Base-by-base conservation (phyloP, 2,888 invertebrate genomes). In the Octodonta nipae region DNA sequence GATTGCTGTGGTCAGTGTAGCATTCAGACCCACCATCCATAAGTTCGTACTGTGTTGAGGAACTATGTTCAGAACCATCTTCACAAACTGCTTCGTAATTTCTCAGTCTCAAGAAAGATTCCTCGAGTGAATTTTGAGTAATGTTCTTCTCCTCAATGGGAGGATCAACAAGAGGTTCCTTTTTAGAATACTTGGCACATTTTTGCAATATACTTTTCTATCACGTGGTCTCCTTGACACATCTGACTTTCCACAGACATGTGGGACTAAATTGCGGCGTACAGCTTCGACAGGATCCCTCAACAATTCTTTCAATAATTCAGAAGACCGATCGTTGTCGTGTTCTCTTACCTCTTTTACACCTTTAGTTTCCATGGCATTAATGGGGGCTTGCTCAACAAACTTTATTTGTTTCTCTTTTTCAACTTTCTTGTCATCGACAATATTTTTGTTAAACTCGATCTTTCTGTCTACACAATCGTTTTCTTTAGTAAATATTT, bases 251-350 rank as follows among this genome's bases (percentile, higher is more conserved):
- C 81, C 81, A 59, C 82, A 82, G 32, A 82, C 76, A 54, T 81
- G 81, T 26, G 82, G 81, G 49, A 82, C 74, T 41, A 81, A 64
- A 58, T 82, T 80, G 45, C 75, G 66, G 50, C 71, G 71, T 3
- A 81, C 77, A 10, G 82, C 82, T 67, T 81, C 79, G 5, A 82
- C 81, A 1, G 82, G 82, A 60, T 82, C 76, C 42, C 67, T 66
- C 24, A 79, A 53, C 40, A 78, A 67, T 41, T 70, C 67, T 30
- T 67, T 61, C 26, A 77, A 58, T 44, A 73, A 13, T 5, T 49
- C 46, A 10, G 49, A 47, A 2, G 46, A 46, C 5, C 42, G 44
- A 16, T 40, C 38, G 25, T 35, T 33, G 11, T 40, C 36, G 26
- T 3, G 10, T 11, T 22, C 22, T n/a, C n/a, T 45, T 56, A 16